Evolutionary conservation across 2,888 invertebrate genomes (phyloP), one percentile per base, ranked within the genome.

Genomic region (Meandrusa payeni): DNA sequence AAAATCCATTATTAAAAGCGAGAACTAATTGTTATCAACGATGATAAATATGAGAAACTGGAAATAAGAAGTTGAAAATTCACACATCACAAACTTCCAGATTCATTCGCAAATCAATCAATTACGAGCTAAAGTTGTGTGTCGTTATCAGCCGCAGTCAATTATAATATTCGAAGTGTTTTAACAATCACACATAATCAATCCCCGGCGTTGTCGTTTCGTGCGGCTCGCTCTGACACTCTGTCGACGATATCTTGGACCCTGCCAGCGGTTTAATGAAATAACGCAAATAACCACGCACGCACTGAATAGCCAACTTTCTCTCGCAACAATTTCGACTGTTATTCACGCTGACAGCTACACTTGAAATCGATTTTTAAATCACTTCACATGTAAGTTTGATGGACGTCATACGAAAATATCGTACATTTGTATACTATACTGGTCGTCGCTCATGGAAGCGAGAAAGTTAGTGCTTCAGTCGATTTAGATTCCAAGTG

Each of bases 271-370:
- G 6, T 67, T 65, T 56, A 58, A 63, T 58, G 63, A 61, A 61
- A 61, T 60, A 61, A 60, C 55, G 59, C 64, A 64, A 75, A 74
- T 70, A 64, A 61, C 54, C 57, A 52, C 57, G 59, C 62, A 61
- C 56, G 64, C 54, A 32, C n/a, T n/a, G 48, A 39, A 47, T 41
- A 31, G 52, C 57, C n/a, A 54, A 69, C 68, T 71, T 73, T 73
- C 68, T 59, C 67, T 48, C 20, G 23, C 12, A 15, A 38, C 20
- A 33, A 34, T 34, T 40, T 41, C 28, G 40, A 40, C 41, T 44
- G 41, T 47, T 36, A 50, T 47, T 46, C 40, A 47, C 34, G 22
- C 32, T 41, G 41, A 50, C 47, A 39, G 41, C 45, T 32, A 20
- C 15, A 27, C 31, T 27, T 29, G 43, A 48, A 22, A 7, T 22